Base-by-base conservation (phyloP, 2,888 invertebrate species). In the Brenthis daphne region DNA sequence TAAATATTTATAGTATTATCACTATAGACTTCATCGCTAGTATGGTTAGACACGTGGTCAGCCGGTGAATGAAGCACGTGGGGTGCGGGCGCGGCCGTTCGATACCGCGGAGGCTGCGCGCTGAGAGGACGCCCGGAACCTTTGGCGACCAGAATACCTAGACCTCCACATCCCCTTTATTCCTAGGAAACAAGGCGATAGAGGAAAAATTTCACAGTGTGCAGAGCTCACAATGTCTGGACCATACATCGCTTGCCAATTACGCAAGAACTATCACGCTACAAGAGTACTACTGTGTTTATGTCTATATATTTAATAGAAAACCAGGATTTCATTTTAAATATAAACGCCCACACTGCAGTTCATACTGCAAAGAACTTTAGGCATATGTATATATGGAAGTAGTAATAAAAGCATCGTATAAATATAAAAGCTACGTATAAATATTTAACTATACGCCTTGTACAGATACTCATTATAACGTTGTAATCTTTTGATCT, bases 101-200 rank as follows among this genome's bases (percentile, higher is more conserved):
- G 80, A 83, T 83, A 82, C 73, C 60, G 76, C 81, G 82, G 82
- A 82, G 82, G 81, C 82, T 83, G 82, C 82, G 82, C 82, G 75
- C 75, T 80, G 76, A 73, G 78, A 76, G 67, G 73, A 61, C 72
- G 75, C 80, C 79, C 77, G 78, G 80, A 77, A 74, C 79, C 65
- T 61, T 64, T 75, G 76, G 71, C 78, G 63, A 54, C 72, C 74
- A 72, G 65, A 50, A 33, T 65, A 72, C 54, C 71, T 69, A 69
- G 74, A 71, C 69, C 72, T 50, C 43, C 48, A 66, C 13, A 43
- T 54, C 43, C 68, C 69, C 72, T 51, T 53, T 58, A 24, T 55
- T 33, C 16, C 58, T 53, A 37, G 51, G 61, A 56, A 29, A 53
- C 56, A 29, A 47, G 48, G 13, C 58, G 58, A 76, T 75, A 77